Evolutionary conservation across 1,140 invertebrate genomes (phyloP).

Genomic region (Tribolium castaneum): DNA sequence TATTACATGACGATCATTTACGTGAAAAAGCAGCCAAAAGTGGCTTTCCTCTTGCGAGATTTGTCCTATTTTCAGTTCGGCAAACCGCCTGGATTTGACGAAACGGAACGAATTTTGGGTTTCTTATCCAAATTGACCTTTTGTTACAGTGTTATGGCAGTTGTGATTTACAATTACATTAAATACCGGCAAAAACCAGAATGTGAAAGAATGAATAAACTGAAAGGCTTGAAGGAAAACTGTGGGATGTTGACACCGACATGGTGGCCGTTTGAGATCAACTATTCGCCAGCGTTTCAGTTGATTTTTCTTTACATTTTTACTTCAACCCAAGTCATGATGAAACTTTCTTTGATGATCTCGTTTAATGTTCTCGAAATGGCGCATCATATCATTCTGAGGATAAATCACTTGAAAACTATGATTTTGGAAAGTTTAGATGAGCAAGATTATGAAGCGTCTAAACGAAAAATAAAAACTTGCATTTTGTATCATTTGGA

Average conservation of each 20-base stretch:
- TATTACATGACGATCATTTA: conserved; percentile 10
- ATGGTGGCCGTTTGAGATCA: conserved; percentile 36
- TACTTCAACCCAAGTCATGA: conserved; percentile 14
- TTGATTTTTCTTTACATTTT: not conserved
- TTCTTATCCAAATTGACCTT: not conserved
- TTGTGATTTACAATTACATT: not conserved
- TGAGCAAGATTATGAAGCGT: not conserved
- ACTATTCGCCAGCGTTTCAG: conserved; percentile 33
- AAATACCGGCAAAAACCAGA: not conserved
- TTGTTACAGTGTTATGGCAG: not conserved
- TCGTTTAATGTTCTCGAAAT: conserved; percentile 16
- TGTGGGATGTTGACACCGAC: conserved; percentile 20
- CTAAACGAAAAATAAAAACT: not conserved
- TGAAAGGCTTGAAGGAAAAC: conserved; percentile 9
- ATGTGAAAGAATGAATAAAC: conserved; percentile 4
- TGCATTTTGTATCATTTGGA: conserved; percentile 14
- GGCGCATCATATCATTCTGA: conserved; percentile 1
- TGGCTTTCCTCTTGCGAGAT: not conserved
- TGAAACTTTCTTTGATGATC: conserved; percentile 23
- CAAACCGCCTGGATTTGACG: conserved; percentile 14
- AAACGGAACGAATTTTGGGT: not conserved
- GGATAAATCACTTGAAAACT: conserved; percentile 15
- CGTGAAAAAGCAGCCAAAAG: conserved; percentile 18
- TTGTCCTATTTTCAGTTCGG: conserved; percentile 25
- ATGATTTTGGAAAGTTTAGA: conserved; percentile 22